These are phyloP conservation scores for Cheilosia impressa DNA, from an alignment of 2,888 invertebrate species.

Conservation along the genomic window DNA sequence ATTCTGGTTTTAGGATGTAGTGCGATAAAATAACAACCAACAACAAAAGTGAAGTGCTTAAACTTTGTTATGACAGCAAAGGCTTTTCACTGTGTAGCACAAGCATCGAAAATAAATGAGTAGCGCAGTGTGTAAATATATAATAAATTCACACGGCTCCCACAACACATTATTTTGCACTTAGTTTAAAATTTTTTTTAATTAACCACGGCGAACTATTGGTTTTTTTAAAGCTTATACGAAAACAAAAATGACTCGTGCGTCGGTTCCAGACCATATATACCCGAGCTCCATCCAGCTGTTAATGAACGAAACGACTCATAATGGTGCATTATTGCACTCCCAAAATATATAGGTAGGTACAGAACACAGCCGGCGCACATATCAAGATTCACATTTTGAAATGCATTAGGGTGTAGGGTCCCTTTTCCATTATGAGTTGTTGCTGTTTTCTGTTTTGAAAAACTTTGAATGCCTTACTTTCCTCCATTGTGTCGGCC, in stretches of 20 bases:
- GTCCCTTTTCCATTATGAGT: conserved; percentile 41
- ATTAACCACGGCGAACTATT: conserved; percentile 3
- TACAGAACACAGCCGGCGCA: not conserved
- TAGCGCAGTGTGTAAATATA: not conserved
- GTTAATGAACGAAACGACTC: conserved; percentile 28
- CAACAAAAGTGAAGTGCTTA: too few species aligned
- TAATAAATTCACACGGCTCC: not conserved
- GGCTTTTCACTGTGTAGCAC: not conserved
- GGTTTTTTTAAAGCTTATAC: conserved; percentile 21
- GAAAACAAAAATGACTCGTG: conserved; percentile 4
- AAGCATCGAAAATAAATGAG: not conserved
- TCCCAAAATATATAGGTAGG: conserved; percentile 29
- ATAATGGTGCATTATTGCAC: conserved; percentile 34
- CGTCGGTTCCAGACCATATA: conserved; percentile 8
- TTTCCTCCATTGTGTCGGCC: conserved; percentile 50
- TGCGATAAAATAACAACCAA: too few species aligned
- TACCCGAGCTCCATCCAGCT: not conserved
- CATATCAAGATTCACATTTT: conserved; percentile 38
- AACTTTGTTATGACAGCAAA: not conserved
- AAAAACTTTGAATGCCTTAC: conserved; percentile 55
- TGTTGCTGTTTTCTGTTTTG: conserved; percentile 49
- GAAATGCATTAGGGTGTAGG: conserved; percentile 65
- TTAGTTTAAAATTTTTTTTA: too few species aligned
- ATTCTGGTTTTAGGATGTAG: not conserved
- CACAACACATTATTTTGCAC: not conserved